Conservation (phyloP, 2,113 vertebrate species). For the Hemichromis elongatus region DNA sequence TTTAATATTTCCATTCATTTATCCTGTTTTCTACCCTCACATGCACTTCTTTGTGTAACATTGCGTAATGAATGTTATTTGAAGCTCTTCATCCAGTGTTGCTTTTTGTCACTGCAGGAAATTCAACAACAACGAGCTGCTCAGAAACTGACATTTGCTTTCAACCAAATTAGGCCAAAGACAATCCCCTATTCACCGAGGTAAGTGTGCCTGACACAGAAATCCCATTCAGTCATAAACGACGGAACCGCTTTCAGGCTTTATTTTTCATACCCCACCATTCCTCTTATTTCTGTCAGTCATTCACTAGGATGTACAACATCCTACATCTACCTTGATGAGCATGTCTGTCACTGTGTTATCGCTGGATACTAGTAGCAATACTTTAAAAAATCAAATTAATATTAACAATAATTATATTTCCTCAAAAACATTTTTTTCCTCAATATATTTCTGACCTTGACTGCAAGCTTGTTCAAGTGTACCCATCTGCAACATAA, state of each 20-base stretch:
- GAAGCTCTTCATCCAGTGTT: not conserved
- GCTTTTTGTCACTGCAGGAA: slow-evolving; percentile 74
- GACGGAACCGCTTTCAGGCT: not conserved
- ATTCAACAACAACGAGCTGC: slow-evolving; percentile 98
- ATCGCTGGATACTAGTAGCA: not conserved
- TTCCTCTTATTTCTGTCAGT: not conserved
- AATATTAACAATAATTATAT: too few species aligned
- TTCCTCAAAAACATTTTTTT: not conserved
- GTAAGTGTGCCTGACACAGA: slow-evolving; percentile 55
- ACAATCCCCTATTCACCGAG: slow-evolving; percentile 96
- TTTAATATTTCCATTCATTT: not conserved
- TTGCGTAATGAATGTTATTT: not conserved
- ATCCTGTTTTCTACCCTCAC: not conserved
- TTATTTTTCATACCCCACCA: not conserved
- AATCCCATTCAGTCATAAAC: not conserved
- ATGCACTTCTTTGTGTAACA: not conserved
- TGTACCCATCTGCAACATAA: not conserved
- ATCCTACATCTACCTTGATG: not conserved
- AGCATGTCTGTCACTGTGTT: not conserved
- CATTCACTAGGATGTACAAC: not conserved
- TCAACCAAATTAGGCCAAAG: slow-evolving; percentile 97
- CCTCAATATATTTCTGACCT: not conserved
- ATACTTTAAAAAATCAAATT: not conserved
- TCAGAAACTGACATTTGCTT: slow-evolving; percentile 97
- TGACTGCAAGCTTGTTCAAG: not conserved